phyloP scores from a whole-genome alignment of 2,797 vertebrate genomes.

The Sebastes diaconus region DNA sequence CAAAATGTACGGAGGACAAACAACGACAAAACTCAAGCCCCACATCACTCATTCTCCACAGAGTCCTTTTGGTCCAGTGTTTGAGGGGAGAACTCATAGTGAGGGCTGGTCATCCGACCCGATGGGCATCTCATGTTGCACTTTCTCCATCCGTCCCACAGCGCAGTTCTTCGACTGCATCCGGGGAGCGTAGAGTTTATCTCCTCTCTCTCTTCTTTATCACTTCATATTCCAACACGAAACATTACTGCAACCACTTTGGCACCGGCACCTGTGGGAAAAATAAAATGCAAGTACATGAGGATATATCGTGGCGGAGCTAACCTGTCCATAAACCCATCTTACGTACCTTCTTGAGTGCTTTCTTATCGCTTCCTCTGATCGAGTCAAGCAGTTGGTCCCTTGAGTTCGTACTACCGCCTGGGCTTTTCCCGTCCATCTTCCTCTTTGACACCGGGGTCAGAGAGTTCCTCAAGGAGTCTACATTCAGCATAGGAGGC shows the following conservation, averaged over 20 bases:
- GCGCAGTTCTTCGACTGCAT: conserved; percentile 48
- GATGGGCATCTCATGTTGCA: conserved; percentile 39
- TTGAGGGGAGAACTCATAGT: conserved; percentile 72
- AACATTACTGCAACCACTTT: conserved; percentile 82
- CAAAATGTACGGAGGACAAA: conserved; percentile 63
- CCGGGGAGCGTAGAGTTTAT: conserved; percentile 52
- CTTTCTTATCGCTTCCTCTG: conserved; percentile 87
- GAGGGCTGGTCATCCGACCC: conserved; percentile 52
- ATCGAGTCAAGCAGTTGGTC: conserved; percentile 97
- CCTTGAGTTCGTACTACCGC: conserved; percentile 89
- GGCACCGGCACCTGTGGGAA: conserved; percentile 79
- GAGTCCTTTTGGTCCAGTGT: conserved; percentile 78
- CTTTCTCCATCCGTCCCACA: conserved; percentile 33
- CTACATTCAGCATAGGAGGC: conserved; percentile 84
- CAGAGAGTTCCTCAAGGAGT: conserved; percentile 89
- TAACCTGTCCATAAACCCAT: background rate
- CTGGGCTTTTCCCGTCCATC: conserved; percentile 84
- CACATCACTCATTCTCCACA: conserved; percentile 63
- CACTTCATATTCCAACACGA: conserved; percentile 33
- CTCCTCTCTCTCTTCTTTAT: conserved; percentile 35
- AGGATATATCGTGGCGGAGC: background rate
- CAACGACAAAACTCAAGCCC: conserved; percentile 46
- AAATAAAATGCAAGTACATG: conserved; percentile 11
- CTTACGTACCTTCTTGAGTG: conserved; percentile 91
- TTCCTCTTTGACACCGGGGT: conserved; percentile 91